Evolutionary conservation across 2,113 vertebrate species (phyloP), one percentile per base, ranked within the genome.

Genomic region (Tautogolabrus adspersus): DNA sequence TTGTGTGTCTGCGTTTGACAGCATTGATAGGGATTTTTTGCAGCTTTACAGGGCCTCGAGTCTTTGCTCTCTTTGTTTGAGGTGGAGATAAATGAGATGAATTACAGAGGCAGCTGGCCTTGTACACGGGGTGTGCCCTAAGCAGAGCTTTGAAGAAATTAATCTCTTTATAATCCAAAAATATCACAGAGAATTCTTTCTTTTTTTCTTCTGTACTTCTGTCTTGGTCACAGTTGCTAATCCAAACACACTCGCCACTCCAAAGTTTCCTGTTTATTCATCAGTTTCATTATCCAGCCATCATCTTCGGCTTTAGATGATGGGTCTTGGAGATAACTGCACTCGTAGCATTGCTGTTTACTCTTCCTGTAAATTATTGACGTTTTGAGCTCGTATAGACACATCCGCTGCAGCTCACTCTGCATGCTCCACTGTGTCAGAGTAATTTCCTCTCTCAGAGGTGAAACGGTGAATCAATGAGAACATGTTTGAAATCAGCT

Each of bases 91-190:
- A 86, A 84, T 75, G 52, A 54, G 72, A 58, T 52, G 66, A 73
- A 83, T 86, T 66, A 76, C 60, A 22, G 64, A 78, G 56, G 65
- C 89, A 86, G 88, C 82, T 85, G 86, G 77, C 87, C 83, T 84
- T 61, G 60, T 49, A 10, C 74, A 61, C 0, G 5, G 64, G 19
- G 21, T 70, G 69, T 8, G 60, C 71, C 71, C 73, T 44, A 10
- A 87, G 79, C 37, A 5, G 21, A 5, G 80, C 54, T 86, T 84
- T 78, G 79, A 79, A 79, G 22, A 66, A 80, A 75, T 70, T 10
- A 85, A 83, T 86, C 81, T 79, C 47, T 59, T 26, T 80, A 82
- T 78, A 74, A 87, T 87, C 69, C 74, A 69, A 61, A 64, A 74
- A 79, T 60, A 85, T 83, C 74, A 73, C 44, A 81, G 22, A 23